Percentiles rank a stretch among this genome's conserved stretches.
These are phyloP conservation scores for Hyaena hyaena DNA, from an alignment of 2,113 vertebrate species.

Conservation along the genomic window DNA sequence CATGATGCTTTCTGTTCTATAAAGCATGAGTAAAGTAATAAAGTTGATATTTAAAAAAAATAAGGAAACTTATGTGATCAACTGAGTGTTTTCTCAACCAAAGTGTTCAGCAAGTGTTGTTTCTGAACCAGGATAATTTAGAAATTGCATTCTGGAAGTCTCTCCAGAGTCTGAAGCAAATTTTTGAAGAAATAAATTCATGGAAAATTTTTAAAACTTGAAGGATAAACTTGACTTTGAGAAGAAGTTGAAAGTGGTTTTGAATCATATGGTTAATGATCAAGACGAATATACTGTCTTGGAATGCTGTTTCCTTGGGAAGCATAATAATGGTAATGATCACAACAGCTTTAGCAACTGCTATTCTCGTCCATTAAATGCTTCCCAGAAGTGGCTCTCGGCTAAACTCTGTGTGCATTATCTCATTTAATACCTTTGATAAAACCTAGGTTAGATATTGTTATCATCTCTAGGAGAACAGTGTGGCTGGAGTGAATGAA, in stretches of 20 bases:
- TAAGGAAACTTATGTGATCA: background rate
- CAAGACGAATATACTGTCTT: background rate
- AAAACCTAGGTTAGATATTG: background rate
- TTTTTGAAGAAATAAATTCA: background rate
- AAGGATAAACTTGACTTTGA: background rate
- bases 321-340: background rate
- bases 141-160: background rate
- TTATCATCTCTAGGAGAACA: background rate
- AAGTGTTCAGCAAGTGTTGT: background rate
- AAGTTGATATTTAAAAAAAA: background rate
- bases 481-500: background rate
- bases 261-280: background rate
- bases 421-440: background rate
- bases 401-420: background rate
- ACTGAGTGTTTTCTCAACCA: background rate
- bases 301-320: background rate
- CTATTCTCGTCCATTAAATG: background rate
- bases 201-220: background rate
- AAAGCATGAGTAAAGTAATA: background rate
- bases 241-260: slow-evolving; percentile 8
- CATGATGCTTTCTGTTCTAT: background rate
- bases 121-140: slow-evolving; percentile 44
- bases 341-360: background rate
- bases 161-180: background rate
- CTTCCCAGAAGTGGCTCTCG: background rate